Percentiles rank a stretch among this genome's conserved stretches.
These are phyloP conservation scores for Ormyrus nitidulus DNA, from an alignment of 2,888 invertebrate species.

Conservation along the genomic window DNA sequence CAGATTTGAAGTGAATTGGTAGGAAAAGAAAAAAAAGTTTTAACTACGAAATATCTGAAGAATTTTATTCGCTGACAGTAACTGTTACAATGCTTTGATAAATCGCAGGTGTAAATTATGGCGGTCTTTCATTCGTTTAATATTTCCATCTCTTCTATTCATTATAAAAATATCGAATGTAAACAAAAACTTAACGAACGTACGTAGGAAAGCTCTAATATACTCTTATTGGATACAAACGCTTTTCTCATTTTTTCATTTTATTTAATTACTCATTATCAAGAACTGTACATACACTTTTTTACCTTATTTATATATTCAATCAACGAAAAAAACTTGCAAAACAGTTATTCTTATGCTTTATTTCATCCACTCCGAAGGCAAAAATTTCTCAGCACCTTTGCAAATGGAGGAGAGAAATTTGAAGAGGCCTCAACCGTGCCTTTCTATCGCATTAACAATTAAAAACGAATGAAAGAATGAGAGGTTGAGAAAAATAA, in stretches of 20 bases:
- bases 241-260: constrained; percentile 36
- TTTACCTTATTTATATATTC: constrained; percentile 55
- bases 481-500: constrained; percentile 40
- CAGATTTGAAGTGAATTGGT: neutral
- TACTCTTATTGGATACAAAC: constrained; percentile 56
- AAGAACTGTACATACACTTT: constrained; percentile 57
- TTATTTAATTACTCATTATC: constrained; percentile 50
- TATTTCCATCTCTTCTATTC: constrained; percentile 52
- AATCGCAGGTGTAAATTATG: constrained; percentile 56
- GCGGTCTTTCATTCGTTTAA: constrained; percentile 47
- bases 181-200: constrained; percentile 58
- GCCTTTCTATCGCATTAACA: constrained; percentile 38
- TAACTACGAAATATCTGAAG: constrained; percentile 58
- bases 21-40: constrained; percentile 37
- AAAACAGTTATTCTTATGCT: constrained; percentile 53
- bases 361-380: constrained; percentile 49
- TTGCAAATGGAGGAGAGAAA: constrained; percentile 35
- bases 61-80: constrained; percentile 59
- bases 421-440: constrained; percentile 39
- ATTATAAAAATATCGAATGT: constrained; percentile 58
- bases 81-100: constrained; percentile 56
- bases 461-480: constrained; percentile 48
- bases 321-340: constrained; percentile 54
- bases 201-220: constrained; percentile 57
- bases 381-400: constrained; percentile 49